Evolutionary conservation across 2,797 vertebrate species (phyloP).

Genomic region (Phaenicophaeus curvirostris): DNA sequence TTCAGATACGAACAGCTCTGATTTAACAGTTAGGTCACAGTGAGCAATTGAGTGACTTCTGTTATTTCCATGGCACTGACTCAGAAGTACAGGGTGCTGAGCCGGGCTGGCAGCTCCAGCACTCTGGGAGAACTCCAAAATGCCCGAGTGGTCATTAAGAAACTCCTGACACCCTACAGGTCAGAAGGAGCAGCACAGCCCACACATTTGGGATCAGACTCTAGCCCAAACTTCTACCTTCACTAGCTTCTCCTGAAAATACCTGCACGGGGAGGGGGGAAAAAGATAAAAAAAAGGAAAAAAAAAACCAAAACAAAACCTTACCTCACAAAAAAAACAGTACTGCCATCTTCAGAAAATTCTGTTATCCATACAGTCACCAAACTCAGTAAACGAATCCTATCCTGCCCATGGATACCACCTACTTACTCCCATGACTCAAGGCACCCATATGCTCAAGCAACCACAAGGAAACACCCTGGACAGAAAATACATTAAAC

Average conservation of each 20-base stretch:
- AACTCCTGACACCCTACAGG: not conserved
- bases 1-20: not conserved
- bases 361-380: not conserved
- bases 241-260: not conserved
- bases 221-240: not conserved
- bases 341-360: not conserved
- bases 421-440: conserved; percentile 27
- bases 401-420: not conserved
- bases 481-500: not conserved
- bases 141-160: not conserved
- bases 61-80: not conserved
- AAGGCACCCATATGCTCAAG: not conserved
- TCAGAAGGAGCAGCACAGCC: not conserved
- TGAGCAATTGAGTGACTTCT: not conserved
- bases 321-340: not conserved
- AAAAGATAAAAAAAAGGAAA: not conserved
- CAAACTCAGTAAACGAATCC: not conserved
- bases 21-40: not conserved
- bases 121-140: not conserved
- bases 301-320: not conserved
- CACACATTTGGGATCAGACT: not conserved
- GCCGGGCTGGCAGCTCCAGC: not conserved
- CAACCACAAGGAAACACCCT: conserved; percentile 29
- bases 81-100: not conserved
- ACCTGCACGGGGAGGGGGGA: fast-evolving